Conservation (phyloP, 37 sponge, comb jelly and placozoan genomes). For the Diacarnus erythraeanus region DNA sequence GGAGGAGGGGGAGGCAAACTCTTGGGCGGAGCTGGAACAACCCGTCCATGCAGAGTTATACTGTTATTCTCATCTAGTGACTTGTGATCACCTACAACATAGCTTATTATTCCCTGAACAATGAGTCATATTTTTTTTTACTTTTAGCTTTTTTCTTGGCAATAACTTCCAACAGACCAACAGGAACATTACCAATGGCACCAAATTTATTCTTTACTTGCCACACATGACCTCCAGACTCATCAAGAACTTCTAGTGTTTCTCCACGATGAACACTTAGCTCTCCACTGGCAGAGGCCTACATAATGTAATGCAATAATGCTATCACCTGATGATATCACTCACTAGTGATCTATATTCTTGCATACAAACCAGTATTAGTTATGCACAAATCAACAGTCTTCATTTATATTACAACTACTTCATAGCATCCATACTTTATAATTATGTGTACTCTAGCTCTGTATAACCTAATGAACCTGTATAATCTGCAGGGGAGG, state of each 20-base stretch:
- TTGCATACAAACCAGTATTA: no score
- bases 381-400: no score
- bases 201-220: conserved; percentile 55
- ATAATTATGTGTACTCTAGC: no score
- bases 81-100: background rate
- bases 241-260: conserved; percentile 63
- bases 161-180: conserved; percentile 25
- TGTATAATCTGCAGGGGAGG: no score
- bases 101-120: no score
- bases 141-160: background rate
- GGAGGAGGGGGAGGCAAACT: conserved; percentile 30
- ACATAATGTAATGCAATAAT: no score
- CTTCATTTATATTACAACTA: no score
- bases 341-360: no score
- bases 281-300: conserved; percentile 37
- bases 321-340: no score
- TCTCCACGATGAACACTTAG: conserved; percentile 58
- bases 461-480: no score
- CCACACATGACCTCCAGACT: conserved; percentile 43
- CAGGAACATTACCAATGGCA: conserved; percentile 40
- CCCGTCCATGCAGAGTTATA: conserved; percentile 20
- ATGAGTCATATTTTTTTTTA: no score
- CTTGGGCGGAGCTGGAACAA: conserved; percentile 37
- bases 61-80: background rate
- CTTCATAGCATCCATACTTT: no score